These are phyloP conservation scores for Oryzias melastigma DNA, from an alignment of 2,113 vertebrate species.

Conservation along the genomic window DNA sequence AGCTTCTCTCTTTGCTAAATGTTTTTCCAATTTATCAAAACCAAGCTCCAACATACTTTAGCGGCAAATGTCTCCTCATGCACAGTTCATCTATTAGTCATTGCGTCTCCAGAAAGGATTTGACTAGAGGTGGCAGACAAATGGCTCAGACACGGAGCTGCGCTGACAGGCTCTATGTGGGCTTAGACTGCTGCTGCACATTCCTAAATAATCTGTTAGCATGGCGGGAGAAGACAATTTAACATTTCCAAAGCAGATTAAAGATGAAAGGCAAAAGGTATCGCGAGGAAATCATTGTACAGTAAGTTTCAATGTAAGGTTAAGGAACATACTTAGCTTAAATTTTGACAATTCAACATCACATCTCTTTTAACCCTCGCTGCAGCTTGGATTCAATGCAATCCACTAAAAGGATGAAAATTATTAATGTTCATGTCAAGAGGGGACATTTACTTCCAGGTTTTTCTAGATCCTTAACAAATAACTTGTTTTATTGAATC, in stretches of 20 bases:
- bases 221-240: background rate
- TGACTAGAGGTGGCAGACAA: conserved; percentile 49
- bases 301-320: too few species aligned
- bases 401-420: too few species aligned
- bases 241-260: too few species aligned
- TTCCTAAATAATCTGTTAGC: conserved; percentile 6
- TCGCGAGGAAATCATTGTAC: background rate
- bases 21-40: background rate
- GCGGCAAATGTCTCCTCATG: background rate
- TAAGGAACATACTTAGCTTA: too few species aligned
- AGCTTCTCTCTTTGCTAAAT: conserved; percentile 10
- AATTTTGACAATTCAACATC: too few species aligned
- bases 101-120: conserved; percentile 35
- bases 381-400: too few species aligned
- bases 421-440: too few species aligned
- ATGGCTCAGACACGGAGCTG: conserved; percentile 24
- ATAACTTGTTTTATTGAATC: too few species aligned
- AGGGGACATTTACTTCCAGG: too few species aligned
- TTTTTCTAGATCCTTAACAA: too few species aligned
- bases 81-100: conserved; percentile 50
- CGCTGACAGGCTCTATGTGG: conserved; percentile 3
- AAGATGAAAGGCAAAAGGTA: background rate
- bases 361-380: too few species aligned
- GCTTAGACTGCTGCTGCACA: conserved; percentile 5
- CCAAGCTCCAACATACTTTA: background rate